Evolutionary conservation across 2,888 invertebrate species (phyloP), one percentile per base, ranked within the genome.

Genomic region (Epiblema foenella): DNA sequence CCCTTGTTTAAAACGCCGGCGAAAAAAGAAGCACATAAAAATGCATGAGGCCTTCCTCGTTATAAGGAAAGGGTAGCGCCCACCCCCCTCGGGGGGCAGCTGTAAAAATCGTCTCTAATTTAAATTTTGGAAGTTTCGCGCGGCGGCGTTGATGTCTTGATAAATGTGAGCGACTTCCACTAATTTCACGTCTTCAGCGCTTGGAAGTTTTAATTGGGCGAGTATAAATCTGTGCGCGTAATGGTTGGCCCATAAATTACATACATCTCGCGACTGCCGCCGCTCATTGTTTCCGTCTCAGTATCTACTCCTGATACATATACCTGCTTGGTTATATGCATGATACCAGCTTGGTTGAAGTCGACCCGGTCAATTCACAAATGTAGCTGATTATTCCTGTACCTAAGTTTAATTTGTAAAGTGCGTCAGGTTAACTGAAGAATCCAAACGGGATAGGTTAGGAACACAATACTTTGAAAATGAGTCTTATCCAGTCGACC

Each of bases 1-100:
- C 93, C 93, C 93, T 93, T 93, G 93, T 93, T 94, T 94, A 93
- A 94, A 94, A 93, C 91, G 93, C 93, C 89, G 91, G 84, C 93
- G 93, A 94, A 94, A 94, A 94, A 94, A 93, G 94, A 93, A 93
- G 94, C 93, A 94, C 94, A 94, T 94, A 94, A 94, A 94, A 94
- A 94, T 94, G 94, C 94, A 94, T 94, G 94, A 94, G 94, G 93
- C 93, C 93, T 92, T 93, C 93, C 93, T 94, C 93, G 94, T 93
- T 93, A 93, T 93, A 93, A 93, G 93, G 93, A 93, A 93, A 93
- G 93, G 94, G 93, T 92, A 94, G 91, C 88, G 82, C 79, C 84
- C 87, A 90, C 85, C 86, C 86, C 85, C 82, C 80, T 75, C 80
- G 88, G 91, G 92, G 89, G 93, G 93, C 90, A 89, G 93, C 92